Conservation (phyloP, 1,140 invertebrate genomes). For the Drosophila subpulchrella region DNA sequence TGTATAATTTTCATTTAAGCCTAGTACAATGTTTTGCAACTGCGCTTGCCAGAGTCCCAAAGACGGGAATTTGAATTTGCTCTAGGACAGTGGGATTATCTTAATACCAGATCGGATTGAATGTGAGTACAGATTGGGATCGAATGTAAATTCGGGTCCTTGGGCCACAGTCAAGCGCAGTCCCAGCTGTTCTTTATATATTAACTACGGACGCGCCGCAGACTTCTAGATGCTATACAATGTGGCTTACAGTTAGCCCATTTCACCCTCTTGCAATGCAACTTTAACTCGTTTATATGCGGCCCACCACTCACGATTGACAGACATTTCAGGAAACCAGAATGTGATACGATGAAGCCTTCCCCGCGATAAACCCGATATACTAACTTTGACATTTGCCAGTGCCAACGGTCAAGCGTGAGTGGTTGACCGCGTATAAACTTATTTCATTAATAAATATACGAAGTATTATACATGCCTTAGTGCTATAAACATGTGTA, state of each 20-base stretch:
- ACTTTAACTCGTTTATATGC: slow-evolving; percentile 28
- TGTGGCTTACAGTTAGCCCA: slow-evolving; percentile 22
- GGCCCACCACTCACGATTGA: slow-evolving; percentile 12
- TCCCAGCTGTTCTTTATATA: slow-evolving; percentile 11
- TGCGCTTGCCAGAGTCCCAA: slow-evolving; percentile 19
- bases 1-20: slow-evolving; percentile 51
- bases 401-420: slow-evolving; percentile 16
- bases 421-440: slow-evolving; percentile 47
- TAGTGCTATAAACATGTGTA: slow-evolving; percentile 71
- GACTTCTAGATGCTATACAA: slow-evolving; percentile 48
- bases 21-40: slow-evolving; percentile 42
- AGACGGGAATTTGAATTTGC: slow-evolving; percentile 12
- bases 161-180: slow-evolving; percentile 32
- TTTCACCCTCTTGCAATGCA: slow-evolving; percentile 29
- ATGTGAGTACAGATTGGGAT: not conserved
- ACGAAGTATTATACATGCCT: slow-evolving; percentile 76
- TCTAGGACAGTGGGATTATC: slow-evolving; percentile 5
- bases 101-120: slow-evolving; percentile 20
- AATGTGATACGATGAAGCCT: slow-evolving; percentile 23
- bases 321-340: slow-evolving; percentile 45
- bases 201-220: slow-evolving; percentile 57
- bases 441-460: slow-evolving; percentile 63
- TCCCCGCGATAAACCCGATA: slow-evolving; percentile 14
- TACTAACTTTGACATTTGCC: slow-evolving; percentile 29
- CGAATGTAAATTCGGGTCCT: slow-evolving; percentile 21